Evolutionary conservation across 2,888 invertebrate genomes (phyloP), one percentile per base, ranked within the genome.

Genomic region (Machimus rusticus): DNA sequence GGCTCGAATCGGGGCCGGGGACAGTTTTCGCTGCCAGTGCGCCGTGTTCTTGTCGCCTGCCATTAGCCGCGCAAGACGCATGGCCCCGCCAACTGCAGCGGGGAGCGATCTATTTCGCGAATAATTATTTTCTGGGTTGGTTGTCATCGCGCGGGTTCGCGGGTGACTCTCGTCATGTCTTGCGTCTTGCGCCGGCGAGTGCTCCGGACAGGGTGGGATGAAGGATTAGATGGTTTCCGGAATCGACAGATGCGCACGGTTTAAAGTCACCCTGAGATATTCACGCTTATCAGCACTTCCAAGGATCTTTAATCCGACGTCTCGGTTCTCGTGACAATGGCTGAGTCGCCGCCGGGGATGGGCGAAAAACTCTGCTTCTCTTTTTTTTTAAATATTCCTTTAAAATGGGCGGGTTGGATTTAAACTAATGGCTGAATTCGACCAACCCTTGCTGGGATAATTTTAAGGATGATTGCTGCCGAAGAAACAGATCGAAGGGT

Each of bases 1-100:
- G 37, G 46, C 23, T 84, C 28, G 39, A 74, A 85, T 74, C 74
- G 46, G 43, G 74, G 74, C n/a, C 43, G 74, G 37, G 74, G 85
- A 46, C 85, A 74, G 43, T 85, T 34, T 66, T 39, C 43, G 43
- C 74, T 84, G 66, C 66, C 84, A 84, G 84, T 74, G 84, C 84
- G 66, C 74, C 66, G 23, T 84, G 84, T 84, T 81, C 84, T 84
- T 84, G 84, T 85, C 85, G 85, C 85, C 85, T 74, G 85, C 66
- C 84, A 84, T 84, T 66, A 85, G 43, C 74, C 55, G 66, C 57
- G 31, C 43, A 85, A 85, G 74, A 85, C 46, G 85, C 74, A 85
- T 46, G 85, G 74, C 37, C n/a, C 16, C 43, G 16, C 19, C 74
- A 31, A 19, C 34, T 46, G 14, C 51, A 14, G 43, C 43, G 85